phyloP scores from a whole-genome alignment of 2,113 vertebrate species.

The chimpanzee (Pan troglodytes) region NHGRI_mPanTro3-v2.1_pri NC_072411.2:94092501-94093000 shows the following conservation, averaged over 20 bases:
- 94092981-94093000: neutral
- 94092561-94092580: neutral
- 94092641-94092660: neutral
- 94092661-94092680: neutral
- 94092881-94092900: neutral
- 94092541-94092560: neutral
- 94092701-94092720: neutral
- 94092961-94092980: neutral
- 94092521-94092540: neutral
- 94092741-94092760: neutral
- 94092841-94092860: neutral
- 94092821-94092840: neutral
- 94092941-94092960: neutral
- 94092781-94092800: neutral
- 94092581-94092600: neutral
- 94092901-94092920: neutral
- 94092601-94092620: neutral
- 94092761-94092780: neutral
- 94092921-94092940: neutral
- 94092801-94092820: neutral
- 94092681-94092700: neutral
- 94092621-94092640: slow-evolving; percentile 24
- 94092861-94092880: neutral
- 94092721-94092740: neutral
- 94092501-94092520: neutral